These are phyloP conservation scores for Capreolus pygargus DNA, from an alignment of 2,113 vertebrate genomes.

Conservation along the genomic window DNA sequence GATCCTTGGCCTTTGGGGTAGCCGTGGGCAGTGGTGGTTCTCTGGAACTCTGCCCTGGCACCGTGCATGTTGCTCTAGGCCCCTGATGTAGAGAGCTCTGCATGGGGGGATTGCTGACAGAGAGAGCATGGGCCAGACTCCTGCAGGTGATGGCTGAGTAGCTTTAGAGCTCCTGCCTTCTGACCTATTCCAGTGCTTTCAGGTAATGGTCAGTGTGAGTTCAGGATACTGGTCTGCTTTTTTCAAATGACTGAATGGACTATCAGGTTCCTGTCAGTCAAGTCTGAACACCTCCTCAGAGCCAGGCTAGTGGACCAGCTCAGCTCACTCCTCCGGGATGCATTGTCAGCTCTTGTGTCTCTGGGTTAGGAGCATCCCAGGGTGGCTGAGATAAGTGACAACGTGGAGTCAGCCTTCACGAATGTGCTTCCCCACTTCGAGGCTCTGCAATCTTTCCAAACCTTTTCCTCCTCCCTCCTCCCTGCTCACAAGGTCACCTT, in stretches of 20 bases:
- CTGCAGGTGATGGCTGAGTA: neutral
- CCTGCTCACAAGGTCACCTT: neutral
- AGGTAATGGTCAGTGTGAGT: neutral
- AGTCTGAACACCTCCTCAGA: neutral
- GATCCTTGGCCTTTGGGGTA: neutral
- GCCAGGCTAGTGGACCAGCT: neutral
- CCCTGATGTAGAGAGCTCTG: neutral
- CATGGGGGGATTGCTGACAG: neutral
- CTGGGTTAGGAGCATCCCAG: neutral
- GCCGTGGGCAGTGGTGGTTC: accelerated
- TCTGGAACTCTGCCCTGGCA: neutral
- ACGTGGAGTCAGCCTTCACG: accelerated
- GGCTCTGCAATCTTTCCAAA: neutral
- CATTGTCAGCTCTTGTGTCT: neutral
- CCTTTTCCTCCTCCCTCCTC: neutral
- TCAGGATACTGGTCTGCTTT: neutral
- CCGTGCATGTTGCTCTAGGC: accelerated
- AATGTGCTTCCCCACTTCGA: too few species aligned
- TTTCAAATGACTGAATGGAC: neutral
- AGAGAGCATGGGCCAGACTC: neutral
- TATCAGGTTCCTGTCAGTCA: neutral
- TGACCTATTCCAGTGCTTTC: neutral
- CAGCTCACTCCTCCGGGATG: neutral
- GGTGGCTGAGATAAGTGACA: neutral
- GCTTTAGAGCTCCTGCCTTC: neutral